Percentiles rank a stretch among this genome's conserved stretches.
Evolutionary conservation across 2,888 invertebrate species (phyloP).

Genomic region (Salpingus planirostris): DNA sequence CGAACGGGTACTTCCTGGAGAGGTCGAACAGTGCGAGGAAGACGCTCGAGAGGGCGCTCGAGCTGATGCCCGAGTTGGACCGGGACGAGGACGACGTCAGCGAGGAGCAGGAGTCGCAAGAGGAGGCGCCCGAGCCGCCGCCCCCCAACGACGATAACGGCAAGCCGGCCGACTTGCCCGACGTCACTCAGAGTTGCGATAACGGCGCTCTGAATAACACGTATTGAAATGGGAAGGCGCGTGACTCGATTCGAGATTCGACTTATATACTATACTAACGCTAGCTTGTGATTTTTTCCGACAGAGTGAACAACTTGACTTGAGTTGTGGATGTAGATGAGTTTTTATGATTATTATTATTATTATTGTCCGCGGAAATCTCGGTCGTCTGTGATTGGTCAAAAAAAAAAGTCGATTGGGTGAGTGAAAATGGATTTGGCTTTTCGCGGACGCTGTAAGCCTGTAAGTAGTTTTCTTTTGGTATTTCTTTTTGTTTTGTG

Average conservation of each 20-base stretch:
- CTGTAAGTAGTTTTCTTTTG: too few species aligned
- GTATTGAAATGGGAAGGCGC: constrained; percentile 12
- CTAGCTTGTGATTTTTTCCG: too few species aligned
- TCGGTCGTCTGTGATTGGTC: too few species aligned
- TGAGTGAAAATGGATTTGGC: too few species aligned
- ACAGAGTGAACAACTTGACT: too few species aligned
- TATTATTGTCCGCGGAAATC: too few species aligned
- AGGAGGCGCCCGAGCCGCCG: constrained; percentile 24
- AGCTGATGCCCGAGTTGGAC: constrained; percentile 58
- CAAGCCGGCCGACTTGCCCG: constrained; percentile 28
- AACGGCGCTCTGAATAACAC: constrained; percentile 21
- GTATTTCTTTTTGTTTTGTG: too few species aligned
- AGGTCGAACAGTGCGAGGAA: constrained; percentile 88
- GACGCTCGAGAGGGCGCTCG: constrained; percentile 71
- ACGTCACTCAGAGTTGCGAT: constrained; percentile 33
- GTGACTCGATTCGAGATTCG: background rate
- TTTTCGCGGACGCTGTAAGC: too few species aligned
- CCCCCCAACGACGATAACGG: constrained; percentile 20
- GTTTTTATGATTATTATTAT: too few species aligned
- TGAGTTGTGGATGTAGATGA: too few species aligned
- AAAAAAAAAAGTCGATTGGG: too few species aligned
- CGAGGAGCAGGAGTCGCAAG: constrained; percentile 37
- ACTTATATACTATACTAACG: too few species aligned
- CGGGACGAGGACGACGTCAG: constrained; percentile 34
- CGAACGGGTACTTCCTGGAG: constrained; percentile 90